Base-by-base conservation (phyloP, 2,797 vertebrate species). In the Fringilla coelebs region DNA sequence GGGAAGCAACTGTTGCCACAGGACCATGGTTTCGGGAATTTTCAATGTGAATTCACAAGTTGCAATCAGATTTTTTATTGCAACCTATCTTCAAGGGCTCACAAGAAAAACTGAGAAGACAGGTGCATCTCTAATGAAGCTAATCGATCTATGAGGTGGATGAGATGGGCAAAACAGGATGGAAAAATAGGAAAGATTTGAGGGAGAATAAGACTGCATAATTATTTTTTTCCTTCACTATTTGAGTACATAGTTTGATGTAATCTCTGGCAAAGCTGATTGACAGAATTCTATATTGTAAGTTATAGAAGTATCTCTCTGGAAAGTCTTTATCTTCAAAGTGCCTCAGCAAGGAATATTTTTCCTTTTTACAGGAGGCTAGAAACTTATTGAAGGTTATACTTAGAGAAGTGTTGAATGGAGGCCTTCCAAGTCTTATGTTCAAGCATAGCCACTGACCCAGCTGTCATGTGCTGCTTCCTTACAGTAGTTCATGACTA, bases 261-360 rank as follows among this genome's bases (percentile, higher is more conserved):
- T 74, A 6, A 74, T 70, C 41, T 74, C 75, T 88, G 38, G 38
- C 45, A 93, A 80, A 65, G 38, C 0, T 91, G 85, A 83, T 83
- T 92, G 88, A 88, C 81, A 83, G 81, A 88, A 80, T 88, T 83
- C 52, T 74, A 46, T 95, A 95, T 46, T 76, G 21, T 74, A 62
- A 49, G 48, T 70, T 92, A 70, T 43, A 41, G 36, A 89, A 68
- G 31, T 61, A 77, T 62, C 34, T 70, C 71, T 80, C 58, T 3
- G 2, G 57, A 87, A 83, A 87, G 49, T 80, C 46, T 62, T 82
- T 77, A 36, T 61, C 67, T 85, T 85, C 71, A 29, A 4, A n/a
- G 19, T 49, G 20, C 71, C 66, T 92, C 46, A 58, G 61, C 34
- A 82, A 79, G 36, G 63, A 67, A 67, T 94, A 61, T 43, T 79